Evolutionary conservation across 2,888 invertebrate species (phyloP), one percentile per base, ranked within the genome.

Genomic region (Lasioglossum leucozonium): DNA sequence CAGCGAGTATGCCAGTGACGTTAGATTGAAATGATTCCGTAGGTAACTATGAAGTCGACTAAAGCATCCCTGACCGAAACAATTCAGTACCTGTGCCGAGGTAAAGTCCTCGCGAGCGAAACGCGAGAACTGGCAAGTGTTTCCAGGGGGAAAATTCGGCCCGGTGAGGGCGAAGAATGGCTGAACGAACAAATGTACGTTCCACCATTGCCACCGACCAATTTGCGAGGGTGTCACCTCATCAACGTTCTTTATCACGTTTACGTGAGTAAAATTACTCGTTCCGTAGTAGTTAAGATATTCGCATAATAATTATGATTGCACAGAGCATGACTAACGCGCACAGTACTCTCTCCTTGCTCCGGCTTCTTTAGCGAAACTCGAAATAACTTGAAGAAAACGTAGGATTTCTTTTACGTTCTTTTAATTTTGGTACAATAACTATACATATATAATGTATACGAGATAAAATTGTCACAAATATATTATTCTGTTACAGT

Each of bases 201-300:
- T 88, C 99, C 99, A 85, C 99, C 99, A 44, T 95, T 99, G 92
- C 99, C 99, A 87, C 99, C 99, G 58, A 99, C 99, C 86, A 98
- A 98, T 96, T 96, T 99, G 80, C 96, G 98, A 91, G 99, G 99
- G 82, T 99, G 99, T 94, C 98, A 98, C 95, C 97, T 99, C 92
- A 99, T 99, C 93, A 97, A 98, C 94, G 98, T 99, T 92, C 97
- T 98, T 92, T 99, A 99, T 94, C 98, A 99, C 95, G 98, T 99
- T 79, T 98, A 97, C 95, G 98, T 98, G 95, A 97, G 98, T 97
- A 86, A 84, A 44, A 37, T 6, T 13, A 37, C 37, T 69, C 40
- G 6, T 69, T 40, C n/a, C n/a, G 5, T 40, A 55, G 16, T 18
- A 37, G 44, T 55, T 26, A 47, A 65, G 51, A 22, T 30, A 76